A percentile compares a stretch with the other conserved stretches of the same genome.
These are phyloP conservation scores for Macropodus opercularis DNA, from an alignment of 2,797 vertebrate species.

Conservation along the genomic window DNA sequence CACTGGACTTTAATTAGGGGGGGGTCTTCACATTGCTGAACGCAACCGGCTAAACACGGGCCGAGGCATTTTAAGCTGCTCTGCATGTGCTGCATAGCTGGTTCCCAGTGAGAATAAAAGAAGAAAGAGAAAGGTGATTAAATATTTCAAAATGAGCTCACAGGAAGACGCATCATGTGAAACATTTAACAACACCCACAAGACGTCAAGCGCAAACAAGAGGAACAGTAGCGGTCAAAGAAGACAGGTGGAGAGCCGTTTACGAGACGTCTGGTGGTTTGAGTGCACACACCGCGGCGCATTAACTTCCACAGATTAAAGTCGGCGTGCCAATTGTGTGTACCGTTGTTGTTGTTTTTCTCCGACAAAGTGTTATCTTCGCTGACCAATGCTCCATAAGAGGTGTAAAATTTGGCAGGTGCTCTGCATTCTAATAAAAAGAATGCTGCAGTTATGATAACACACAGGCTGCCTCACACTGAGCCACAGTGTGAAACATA, in stretches of 20 bases:
- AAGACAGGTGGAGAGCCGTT: slow-evolving; percentile 18
- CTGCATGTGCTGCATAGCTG: slow-evolving; percentile 53
- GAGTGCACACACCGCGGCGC: slow-evolving; percentile 28
- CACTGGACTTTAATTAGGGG: slow-evolving; percentile 78
- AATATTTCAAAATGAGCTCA: slow-evolving; percentile 30
- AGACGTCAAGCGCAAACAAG: slow-evolving; percentile 24
- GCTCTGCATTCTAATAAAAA: slow-evolving; percentile 70
- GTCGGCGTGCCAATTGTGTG: slow-evolving; percentile 37
- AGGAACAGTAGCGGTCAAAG: slow-evolving; percentile 21
- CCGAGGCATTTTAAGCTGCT: slow-evolving; percentile 63
- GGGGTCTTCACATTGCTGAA: slow-evolving; percentile 65
- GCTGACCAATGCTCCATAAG: slow-evolving; percentile 63
- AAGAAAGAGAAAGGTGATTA: slow-evolving; percentile 48
- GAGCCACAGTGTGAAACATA: slow-evolving; percentile 45
- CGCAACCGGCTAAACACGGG: slow-evolving; percentile 61
- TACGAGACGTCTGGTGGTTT: slow-evolving; percentile 27
- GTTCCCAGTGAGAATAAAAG: no score
- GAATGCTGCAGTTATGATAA: slow-evolving; percentile 60
- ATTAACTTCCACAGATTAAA: slow-evolving; percentile 45
- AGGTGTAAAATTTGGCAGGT: slow-evolving; percentile 61
- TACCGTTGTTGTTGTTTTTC: slow-evolving; percentile 8
- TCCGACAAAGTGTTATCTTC: slow-evolving; percentile 51
- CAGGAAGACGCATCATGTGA: slow-evolving; percentile 25
- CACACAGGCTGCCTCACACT: slow-evolving; percentile 57
- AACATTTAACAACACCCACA: slow-evolving; percentile 19